These are phyloP conservation scores for Ibidorhyncha struthersii DNA, from an alignment of 2,113 vertebrate genomes.

Conservation along the genomic window DNA sequence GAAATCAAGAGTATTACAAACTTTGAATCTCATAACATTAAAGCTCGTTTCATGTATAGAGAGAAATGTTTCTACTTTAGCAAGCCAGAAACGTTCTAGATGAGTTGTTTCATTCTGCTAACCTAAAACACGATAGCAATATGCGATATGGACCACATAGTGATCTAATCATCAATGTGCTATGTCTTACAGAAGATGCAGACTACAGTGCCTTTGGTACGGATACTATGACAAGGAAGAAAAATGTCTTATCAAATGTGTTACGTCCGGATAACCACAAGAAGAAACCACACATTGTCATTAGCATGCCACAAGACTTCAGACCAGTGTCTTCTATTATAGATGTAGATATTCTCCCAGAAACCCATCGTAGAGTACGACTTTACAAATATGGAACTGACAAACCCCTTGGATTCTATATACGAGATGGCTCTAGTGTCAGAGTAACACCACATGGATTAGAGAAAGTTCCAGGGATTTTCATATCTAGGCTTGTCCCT, in stretches of 20 bases:
- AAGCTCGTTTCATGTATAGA: not conserved
- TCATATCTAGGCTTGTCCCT: conserved; percentile 90
- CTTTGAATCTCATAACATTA: not conserved
- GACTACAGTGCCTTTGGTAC: conserved; percentile 94
- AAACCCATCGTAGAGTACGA: conserved; percentile 92
- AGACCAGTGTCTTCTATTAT: conserved; percentile 97
- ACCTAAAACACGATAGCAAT: not conserved
- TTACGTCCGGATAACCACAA: conserved; percentile 87
- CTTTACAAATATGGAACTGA: conserved; percentile 97
- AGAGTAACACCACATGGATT: conserved; percentile 91
- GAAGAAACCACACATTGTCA: conserved; percentile 91
- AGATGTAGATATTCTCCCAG: conserved; percentile 96
- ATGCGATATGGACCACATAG: not conserved
- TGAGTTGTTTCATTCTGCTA: not conserved
- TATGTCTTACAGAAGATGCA: conserved; percentile 88
- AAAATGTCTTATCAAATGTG: conserved; percentile 88
- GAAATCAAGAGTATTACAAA: not conserved
- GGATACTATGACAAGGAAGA: conserved; percentile 90
- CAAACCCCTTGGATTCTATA: conserved; percentile 96
- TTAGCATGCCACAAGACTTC: conserved; percentile 95
- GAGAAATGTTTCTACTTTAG: not conserved
- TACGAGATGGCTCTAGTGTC: conserved; percentile 94
- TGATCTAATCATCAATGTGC: not conserved
- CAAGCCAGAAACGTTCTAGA: not conserved
- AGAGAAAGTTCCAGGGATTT: conserved; percentile 95